Conservation (phyloP, 2,888 invertebrate genomes). For the Chirona hameri region DNA sequence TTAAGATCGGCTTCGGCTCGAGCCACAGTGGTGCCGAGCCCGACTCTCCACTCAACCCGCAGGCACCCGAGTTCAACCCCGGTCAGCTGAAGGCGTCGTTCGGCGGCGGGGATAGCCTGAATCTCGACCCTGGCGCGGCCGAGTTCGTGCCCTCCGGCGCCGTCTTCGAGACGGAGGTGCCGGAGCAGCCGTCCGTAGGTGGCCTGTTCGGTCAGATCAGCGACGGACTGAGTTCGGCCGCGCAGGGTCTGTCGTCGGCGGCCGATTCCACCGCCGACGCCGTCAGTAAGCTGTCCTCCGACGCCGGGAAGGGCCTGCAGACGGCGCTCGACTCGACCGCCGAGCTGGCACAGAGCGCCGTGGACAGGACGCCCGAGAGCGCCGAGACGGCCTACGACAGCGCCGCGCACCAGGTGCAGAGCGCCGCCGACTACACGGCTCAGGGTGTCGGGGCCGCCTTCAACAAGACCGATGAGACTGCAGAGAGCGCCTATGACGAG, state of each 20-base stretch:
- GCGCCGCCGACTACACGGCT: neutral
- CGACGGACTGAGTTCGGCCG: neutral
- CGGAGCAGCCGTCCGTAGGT: neutral
- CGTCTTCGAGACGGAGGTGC: slow-evolving; percentile 11
- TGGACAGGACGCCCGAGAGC: neutral
- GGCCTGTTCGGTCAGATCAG: neutral
- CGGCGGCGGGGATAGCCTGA: neutral
- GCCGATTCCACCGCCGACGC: neutral
- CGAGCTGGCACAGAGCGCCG: neutral
- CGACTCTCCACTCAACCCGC: neutral
- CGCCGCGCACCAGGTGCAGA: neutral
- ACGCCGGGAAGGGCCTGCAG: neutral
- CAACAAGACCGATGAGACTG: neutral
- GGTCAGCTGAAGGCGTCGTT: neutral
- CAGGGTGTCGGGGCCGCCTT: neutral
- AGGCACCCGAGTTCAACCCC: neutral
- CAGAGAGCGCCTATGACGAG: neutral
- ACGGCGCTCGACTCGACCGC: neutral
- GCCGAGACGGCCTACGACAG: neutral
- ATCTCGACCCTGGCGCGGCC: neutral
- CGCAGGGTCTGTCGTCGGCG: neutral
- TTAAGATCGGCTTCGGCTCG: neutral
- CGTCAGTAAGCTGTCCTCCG: neutral
- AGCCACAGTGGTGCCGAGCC: neutral
- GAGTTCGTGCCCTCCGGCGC: neutral